Evolutionary conservation across 2,888 invertebrate species (phyloP), one percentile per base, ranked within the genome.

Genomic region (Cantharis nigra): DNA sequence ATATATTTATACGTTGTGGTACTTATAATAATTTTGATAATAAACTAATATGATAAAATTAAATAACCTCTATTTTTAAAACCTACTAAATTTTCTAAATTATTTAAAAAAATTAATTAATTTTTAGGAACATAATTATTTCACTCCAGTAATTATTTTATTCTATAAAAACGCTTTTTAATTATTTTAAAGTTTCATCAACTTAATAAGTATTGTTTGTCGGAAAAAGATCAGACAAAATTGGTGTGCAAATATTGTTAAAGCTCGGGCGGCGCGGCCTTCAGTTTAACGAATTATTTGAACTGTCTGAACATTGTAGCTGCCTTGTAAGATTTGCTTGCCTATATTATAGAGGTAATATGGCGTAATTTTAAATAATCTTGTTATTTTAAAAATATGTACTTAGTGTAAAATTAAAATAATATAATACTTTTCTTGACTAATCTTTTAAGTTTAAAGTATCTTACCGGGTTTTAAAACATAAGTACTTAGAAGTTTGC

Each of bases 401-500:
- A n/a, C 10, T 11, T 11, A 26, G 0, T 64, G 71, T 30, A 71
- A 71, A 67, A 73, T 73, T 69, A 73, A 73, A 73, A 67, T 49
- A 18, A n/a, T n/a, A n/a, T n/a, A 49, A 49, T 49, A 49, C 13
- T n/a, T 49, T 49, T 49, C 49, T 2, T 49, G 7, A 49, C 23
- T 73, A 62, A 69, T 69, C 69, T 73, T 69, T 14, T 49, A 49
- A 49, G 49, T 49, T 49, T n/a, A 3, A 49, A 49, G 49, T 49
- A 49, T 49, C 49, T 5, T 49, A 49, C 49, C 49, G 49, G 49
- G 49, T 30, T n/a, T 65, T 72, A 65, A 72, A 49, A 33, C 33
- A 72, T 72, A 49, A 49, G 49, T 49, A 28, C n/a, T 72, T 71
- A 13, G 64, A 72, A 72, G 30, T 64, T 72, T 72, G 33, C 11